Percentiles rank a stretch among this genome's conserved stretches.
These are phyloP conservation scores for Hecatera dysodea DNA, from an alignment of 2,888 invertebrate species.

Conservation along the genomic window DNA sequence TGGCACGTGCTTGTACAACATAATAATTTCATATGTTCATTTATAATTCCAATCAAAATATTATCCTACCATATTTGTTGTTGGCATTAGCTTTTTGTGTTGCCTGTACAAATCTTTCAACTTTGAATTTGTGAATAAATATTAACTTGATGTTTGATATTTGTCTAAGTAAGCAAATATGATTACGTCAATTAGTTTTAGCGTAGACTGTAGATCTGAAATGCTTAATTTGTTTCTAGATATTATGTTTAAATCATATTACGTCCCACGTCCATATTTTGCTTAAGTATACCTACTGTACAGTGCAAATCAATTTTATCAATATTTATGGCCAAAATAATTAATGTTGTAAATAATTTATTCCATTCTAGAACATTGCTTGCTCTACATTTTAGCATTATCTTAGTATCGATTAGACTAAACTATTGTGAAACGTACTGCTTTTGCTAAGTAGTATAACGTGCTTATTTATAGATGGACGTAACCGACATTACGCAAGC, in stretches of 20 bases:
- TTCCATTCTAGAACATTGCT: slow-evolving; percentile 41
- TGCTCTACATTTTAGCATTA: slow-evolving; percentile 55
- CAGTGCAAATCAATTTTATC: slow-evolving; percentile 32
- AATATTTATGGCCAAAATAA: slow-evolving; percentile 51
- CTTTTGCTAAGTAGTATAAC: slow-evolving; percentile 61
- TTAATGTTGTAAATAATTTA: slow-evolving; percentile 49
- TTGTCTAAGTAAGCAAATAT: slow-evolving; percentile 47
- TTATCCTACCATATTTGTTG: slow-evolving; percentile 36
- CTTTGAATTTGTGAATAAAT: slow-evolving; percentile 48
- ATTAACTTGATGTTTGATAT: slow-evolving; percentile 49
- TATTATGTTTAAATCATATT: slow-evolving; percentile 26
- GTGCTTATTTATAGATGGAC: slow-evolving; percentile 75
- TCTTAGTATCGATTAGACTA: slow-evolving; percentile 54
- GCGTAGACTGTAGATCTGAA: slow-evolving; percentile 24
- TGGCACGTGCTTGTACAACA: slow-evolving; percentile 16
- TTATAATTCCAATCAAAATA: slow-evolving; percentile 37
- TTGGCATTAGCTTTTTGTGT: slow-evolving; percentile 43
- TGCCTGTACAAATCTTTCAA: slow-evolving; percentile 38
- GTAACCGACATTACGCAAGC: slow-evolving; percentile 83
- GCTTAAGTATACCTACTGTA: slow-evolving; percentile 8
- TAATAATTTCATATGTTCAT: slow-evolving; percentile 22
- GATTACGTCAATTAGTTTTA: slow-evolving; percentile 51
- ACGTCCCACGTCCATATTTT: slow-evolving; percentile 15
- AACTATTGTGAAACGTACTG: slow-evolving; percentile 63
- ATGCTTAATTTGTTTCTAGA: slow-evolving; percentile 20